phyloP scores from a whole-genome alignment of 2,797 vertebrate genomes.

The Botia kubotai region DNA sequence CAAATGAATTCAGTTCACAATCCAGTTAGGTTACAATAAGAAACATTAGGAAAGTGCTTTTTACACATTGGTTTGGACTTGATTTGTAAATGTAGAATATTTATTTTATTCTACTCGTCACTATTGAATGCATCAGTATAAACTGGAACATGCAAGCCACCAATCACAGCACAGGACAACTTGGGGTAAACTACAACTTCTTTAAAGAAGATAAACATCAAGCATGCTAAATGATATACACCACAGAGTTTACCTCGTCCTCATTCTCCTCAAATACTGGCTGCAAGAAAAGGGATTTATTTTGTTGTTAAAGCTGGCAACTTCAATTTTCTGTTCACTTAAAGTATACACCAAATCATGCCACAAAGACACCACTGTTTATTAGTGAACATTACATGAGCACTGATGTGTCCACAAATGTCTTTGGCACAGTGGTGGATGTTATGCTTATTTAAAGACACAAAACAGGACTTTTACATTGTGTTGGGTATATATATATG shows the following conservation, averaged over 20 bases:
- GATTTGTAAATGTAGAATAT: neutral
- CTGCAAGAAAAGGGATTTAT: slow-evolving; percentile 68
- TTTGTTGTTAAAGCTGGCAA: neutral
- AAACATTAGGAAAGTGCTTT: no score
- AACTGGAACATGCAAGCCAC: neutral
- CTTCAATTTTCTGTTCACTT: neutral
- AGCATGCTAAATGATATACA: neutral
- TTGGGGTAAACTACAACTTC: neutral
- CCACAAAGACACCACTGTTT: slow-evolving; percentile 19
- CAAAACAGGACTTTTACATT: neutral
- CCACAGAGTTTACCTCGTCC: slow-evolving; percentile 61
- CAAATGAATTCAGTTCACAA: neutral
- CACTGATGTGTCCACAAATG: neutral
- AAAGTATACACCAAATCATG: slow-evolving; percentile 28
- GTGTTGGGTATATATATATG: no score
- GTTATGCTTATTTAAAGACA: neutral
- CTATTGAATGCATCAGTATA: neutral
- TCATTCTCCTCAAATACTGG: slow-evolving; percentile 66
- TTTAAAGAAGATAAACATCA: neutral
- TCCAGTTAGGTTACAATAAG: neutral
- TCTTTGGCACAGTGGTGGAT: slow-evolving; percentile 6
- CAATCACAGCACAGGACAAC: neutral
- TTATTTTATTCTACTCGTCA: neutral
- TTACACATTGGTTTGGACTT: neutral
- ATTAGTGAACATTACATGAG: neutral